Evolutionary conservation across 2,888 invertebrate genomes (phyloP), one percentile per base, ranked within the genome.

Genomic region (Dyspetes luteomarginatus): DNA sequence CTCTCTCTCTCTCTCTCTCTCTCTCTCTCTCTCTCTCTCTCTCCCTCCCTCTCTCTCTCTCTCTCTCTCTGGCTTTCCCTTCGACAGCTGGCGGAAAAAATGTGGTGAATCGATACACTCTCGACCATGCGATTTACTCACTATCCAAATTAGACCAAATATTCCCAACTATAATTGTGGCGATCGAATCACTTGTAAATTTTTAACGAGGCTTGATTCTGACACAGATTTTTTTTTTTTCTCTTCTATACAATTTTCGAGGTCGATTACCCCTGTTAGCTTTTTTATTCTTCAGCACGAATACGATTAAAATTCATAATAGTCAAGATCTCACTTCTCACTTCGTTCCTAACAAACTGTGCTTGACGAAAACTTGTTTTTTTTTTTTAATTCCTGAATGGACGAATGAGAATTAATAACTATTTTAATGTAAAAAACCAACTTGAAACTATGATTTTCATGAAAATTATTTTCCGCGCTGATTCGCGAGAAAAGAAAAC

Each of bases 21-120:
- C n/a, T n/a, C n/a, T n/a, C n/a, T n/a, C n/a, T n/a, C n/a, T n/a
- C n/a, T n/a, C n/a, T n/a, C n/a, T n/a, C n/a, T n/a, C n/a, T n/a
- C n/a, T n/a, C n/a, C n/a, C n/a, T n/a, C n/a, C n/a, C n/a, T n/a
- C n/a, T n/a, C n/a, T n/a, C n/a, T n/a, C n/a, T n/a, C n/a, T n/a
- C n/a, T n/a, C n/a, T n/a, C n/a, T n/a, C 48, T 22, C 7, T n/a
- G 28, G 64, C 26, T 15, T 45, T 30, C n/a, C 26, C 26, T 74
- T 83, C 85, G 87, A 88, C 89, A 89, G 89, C 86, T 89, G 88
- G 86, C 85, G 84, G 83, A 81, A 86, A 83, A 75, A 79, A 77
- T 73, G 71, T 50, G 52, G 62, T 74, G 30, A 73, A 73, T 78
- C 73, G 78, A 68, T 68, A 64, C 56, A 56, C 72, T 45, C 78